Percentiles rank a stretch among this genome's conserved stretches.
Evolutionary conservation across 2,888 invertebrate genomes (phyloP).

Genomic region (Cephus rjabovi): DNA sequence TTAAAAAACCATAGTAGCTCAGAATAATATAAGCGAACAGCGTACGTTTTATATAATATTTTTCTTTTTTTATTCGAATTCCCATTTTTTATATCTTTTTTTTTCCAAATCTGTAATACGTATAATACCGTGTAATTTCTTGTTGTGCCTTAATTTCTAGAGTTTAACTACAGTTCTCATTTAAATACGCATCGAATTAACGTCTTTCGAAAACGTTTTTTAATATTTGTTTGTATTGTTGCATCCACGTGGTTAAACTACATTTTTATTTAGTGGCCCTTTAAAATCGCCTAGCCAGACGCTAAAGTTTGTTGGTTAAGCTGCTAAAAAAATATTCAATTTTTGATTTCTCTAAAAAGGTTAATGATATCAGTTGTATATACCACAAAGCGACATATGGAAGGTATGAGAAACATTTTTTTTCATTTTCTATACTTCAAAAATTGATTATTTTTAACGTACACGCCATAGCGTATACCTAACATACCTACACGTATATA

Average conservation of each 20-base stretch:
- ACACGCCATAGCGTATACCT: not conserved
- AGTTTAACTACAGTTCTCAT: not conserved
- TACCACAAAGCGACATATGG: not conserved
- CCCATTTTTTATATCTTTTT: not conserved
- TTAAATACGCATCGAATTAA: not conserved
- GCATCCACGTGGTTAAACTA: not conserved
- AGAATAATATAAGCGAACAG: not conserved
- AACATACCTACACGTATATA: not conserved
- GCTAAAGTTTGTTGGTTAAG: not conserved
- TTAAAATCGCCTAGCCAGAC: not conserved
- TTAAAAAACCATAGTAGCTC: not conserved
- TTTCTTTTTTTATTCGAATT: not conserved
- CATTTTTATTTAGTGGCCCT: not conserved
- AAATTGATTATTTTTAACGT: constrained; percentile 11
- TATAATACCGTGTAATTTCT: not conserved
- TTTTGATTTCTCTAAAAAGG: constrained; percentile 28
- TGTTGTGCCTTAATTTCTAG: not conserved
- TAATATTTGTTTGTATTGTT: not conserved
- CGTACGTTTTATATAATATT: not conserved
- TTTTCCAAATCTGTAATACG: not conserved
- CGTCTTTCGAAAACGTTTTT: not conserved
- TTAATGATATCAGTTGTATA: not conserved
- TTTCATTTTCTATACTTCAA: not conserved
- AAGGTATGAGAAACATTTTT: not conserved
- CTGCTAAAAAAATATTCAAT: constrained; percentile 44